Conservation (phyloP, 2,797 vertebrate species). For the Mormyrops boulengeri region DNA sequence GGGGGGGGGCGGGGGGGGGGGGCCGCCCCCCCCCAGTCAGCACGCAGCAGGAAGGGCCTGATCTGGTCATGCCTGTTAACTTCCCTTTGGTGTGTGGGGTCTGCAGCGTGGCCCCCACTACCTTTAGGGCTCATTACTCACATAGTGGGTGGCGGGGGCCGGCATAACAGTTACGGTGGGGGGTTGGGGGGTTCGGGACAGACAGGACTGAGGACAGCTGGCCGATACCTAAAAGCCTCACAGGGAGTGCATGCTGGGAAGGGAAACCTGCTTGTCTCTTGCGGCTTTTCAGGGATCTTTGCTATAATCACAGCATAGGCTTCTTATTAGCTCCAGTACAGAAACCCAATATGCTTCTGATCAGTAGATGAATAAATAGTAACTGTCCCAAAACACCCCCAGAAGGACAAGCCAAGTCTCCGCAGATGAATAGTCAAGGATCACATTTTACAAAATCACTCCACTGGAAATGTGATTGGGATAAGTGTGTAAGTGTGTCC, state of each 20-base stretch:
- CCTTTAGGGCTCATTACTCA: constrained; percentile 67
- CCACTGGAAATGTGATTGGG: not conserved
- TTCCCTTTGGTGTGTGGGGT: constrained; percentile 60
- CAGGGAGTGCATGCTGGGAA: not conserved
- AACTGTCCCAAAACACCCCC: not conserved
- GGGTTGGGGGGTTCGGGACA: not conserved
- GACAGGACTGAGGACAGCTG: constrained; percentile 2
- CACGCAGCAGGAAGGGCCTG: constrained; percentile 62
- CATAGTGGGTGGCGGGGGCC: constrained; percentile 60
- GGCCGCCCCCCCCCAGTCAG: too few relatives aligned
- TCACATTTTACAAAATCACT: not conserved
- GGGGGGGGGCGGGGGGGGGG: constrained; percentile 39
- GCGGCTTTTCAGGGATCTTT: not conserved
- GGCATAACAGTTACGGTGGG: constrained; percentile 10
- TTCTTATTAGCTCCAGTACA: not conserved
- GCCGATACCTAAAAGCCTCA: not conserved
- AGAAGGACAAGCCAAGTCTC: not conserved
- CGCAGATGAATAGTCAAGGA: not conserved
- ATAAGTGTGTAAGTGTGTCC: not conserved
- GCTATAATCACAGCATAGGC: not conserved
- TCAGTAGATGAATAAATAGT: not conserved
- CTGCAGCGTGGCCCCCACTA: constrained; percentile 48
- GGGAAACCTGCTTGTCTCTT: not conserved
- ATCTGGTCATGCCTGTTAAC: constrained; percentile 69
- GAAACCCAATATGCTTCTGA: not conserved